Percentiles rank a stretch among this genome's conserved stretches.
Conservation (phyloP, 2,797 vertebrate genomes). For the Channa striata region DNA sequence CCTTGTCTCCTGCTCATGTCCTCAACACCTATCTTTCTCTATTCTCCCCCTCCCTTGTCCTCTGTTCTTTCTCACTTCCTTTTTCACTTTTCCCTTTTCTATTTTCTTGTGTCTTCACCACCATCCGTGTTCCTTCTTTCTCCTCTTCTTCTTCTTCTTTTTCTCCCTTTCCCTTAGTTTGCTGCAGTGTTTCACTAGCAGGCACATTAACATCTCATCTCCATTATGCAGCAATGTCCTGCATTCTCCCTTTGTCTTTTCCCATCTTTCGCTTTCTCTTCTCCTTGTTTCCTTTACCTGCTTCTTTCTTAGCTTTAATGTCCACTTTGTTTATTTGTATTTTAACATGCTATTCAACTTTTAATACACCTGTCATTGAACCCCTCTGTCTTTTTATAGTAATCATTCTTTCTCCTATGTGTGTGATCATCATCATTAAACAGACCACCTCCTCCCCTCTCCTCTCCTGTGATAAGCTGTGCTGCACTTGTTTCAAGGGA, state of each 20-base stretch:
- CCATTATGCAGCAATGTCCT: slow-evolving; percentile 64
- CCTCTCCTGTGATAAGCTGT: slow-evolving; percentile 49
- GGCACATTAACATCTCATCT: slow-evolving; percentile 81
- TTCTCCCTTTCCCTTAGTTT: slow-evolving; percentile 64
- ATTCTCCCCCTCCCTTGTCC: neutral
- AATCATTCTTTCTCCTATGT: slow-evolving; percentile 15
- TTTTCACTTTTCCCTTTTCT: slow-evolving; percentile 12
- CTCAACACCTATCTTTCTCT: neutral
- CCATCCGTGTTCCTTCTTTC: too few relatives aligned
- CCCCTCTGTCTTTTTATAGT: slow-evolving; percentile 12
- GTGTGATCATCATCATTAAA: slow-evolving; percentile 50
- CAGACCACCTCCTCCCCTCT: slow-evolving; percentile 4
- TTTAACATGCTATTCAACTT: neutral
- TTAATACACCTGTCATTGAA: neutral
- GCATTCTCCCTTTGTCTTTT: slow-evolving; percentile 44
- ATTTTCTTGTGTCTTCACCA: slow-evolving; percentile 35
- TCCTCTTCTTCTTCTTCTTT: slow-evolving; percentile 34
- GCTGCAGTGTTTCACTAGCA: slow-evolving; percentile 80
- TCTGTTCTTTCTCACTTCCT: slow-evolving; percentile 19
- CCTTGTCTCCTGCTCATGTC: neutral
- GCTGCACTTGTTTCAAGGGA: slow-evolving; percentile 60
- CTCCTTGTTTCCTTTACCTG: slow-evolving; percentile 22
- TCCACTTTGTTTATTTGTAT: slow-evolving; percentile 14
- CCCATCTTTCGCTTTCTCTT: slow-evolving; percentile 24
- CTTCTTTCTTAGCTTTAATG: slow-evolving; percentile 6